Percentiles rank a stretch among this genome's conserved stretches.
Conservation (phyloP, 2,888 invertebrate species). For the Craniophora ligustri region DNA sequence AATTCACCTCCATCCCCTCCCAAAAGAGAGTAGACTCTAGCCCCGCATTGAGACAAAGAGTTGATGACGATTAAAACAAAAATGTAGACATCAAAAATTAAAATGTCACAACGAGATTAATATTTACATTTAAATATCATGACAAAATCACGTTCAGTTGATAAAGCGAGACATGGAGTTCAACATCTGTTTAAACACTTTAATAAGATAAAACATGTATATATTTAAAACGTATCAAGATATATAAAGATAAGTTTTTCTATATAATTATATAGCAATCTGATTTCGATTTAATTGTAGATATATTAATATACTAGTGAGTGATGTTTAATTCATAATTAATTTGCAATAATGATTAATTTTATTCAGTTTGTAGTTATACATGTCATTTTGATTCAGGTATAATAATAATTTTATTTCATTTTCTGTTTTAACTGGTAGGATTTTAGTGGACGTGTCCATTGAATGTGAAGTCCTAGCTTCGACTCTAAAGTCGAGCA, state of each 20-base stretch:
- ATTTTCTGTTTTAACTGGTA: no score
- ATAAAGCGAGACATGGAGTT: conserved; percentile 2
- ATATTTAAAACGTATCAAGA: background rate
- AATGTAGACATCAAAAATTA: no score
- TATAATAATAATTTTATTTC: conserved; percentile 2
- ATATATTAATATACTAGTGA: background rate
- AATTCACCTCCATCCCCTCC: no score
- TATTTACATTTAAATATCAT: background rate
- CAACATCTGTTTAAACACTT: background rate
- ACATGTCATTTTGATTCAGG: conserved; percentile 25
- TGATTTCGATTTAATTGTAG: conserved; percentile 5
- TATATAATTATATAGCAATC: conserved; percentile 6
- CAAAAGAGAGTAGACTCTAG: no score
- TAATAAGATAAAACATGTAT: conserved; percentile 20
- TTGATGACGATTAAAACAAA: no score
- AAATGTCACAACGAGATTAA: no score
- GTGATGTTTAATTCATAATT: conserved; percentile 4
- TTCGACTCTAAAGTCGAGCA: background rate
- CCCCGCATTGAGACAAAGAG: no score
- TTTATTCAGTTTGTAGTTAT: conserved; percentile 13
- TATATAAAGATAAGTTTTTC: conserved; percentile 9
- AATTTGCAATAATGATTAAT: conserved; percentile 28
- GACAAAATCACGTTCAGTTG: conserved; percentile 16
- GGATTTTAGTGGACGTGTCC: no score
- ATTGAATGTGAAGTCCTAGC: background rate